phyloP scores from a whole-genome alignment of 2,113 vertebrate species.

The Pteronura brasiliensis region DNA sequence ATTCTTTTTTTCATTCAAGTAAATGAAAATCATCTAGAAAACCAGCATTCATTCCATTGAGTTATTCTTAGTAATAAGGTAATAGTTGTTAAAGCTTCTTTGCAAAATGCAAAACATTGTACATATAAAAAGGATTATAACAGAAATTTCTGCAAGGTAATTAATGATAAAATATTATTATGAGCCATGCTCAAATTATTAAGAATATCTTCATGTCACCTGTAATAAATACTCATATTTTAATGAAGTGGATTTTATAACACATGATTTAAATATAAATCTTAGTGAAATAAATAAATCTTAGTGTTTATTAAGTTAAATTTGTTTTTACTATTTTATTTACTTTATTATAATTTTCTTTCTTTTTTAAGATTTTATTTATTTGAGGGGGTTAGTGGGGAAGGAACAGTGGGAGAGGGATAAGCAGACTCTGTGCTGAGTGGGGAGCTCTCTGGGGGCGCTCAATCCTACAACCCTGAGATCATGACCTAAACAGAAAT shows the following conservation, averaged over 20 bases:
- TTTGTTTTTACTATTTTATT: not conserved
- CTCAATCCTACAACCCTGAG: not conserved
- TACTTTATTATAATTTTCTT: not conserved
- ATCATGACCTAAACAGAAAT: not conserved
- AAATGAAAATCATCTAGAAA: not conserved
- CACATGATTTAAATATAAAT: not conserved
- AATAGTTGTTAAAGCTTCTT: conserved; percentile 10
- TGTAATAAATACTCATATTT: not conserved
- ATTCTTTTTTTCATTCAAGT: not conserved
- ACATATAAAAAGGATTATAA: conserved; percentile 24
- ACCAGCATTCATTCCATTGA: not conserved
- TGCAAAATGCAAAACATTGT: not conserved
- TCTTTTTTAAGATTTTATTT: not conserved
- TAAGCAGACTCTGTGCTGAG: not conserved
- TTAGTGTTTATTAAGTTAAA: not conserved
- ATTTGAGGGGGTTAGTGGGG: not conserved
- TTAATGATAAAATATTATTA: conserved; percentile 26
- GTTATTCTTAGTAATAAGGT: conserved; percentile 24
- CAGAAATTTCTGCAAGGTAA: conserved; percentile 9
- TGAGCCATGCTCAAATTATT: not conserved
- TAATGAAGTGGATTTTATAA: not conserved
- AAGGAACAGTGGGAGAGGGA: not conserved
- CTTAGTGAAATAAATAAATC: not conserved
- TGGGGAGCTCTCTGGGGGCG: not conserved
- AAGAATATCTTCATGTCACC: not conserved